Conservation (phyloP, 2,113 vertebrate species). For the Psilopsiagon aymara region DNA sequence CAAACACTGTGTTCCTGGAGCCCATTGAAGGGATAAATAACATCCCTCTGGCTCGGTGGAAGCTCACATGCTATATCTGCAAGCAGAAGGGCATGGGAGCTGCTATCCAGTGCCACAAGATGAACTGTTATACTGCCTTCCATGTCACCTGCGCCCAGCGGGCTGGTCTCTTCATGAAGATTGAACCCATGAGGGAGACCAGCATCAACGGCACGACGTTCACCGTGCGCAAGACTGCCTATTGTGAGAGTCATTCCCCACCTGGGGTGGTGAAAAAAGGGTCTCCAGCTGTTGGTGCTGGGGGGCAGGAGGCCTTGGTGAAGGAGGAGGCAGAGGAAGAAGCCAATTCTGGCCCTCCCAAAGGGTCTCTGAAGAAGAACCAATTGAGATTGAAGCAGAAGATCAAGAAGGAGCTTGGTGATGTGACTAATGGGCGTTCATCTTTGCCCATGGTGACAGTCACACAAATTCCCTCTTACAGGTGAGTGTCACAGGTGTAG, state of each 20-base stretch:
- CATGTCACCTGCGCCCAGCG: slow-evolving; percentile 96
- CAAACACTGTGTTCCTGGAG: slow-evolving; percentile 97
- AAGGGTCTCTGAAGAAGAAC: slow-evolving; percentile 77
- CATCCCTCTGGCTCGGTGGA: slow-evolving; percentile 95
- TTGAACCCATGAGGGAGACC: slow-evolving; percentile 94
- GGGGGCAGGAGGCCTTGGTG: slow-evolving; percentile 73
- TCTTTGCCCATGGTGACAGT: slow-evolving; percentile 80
- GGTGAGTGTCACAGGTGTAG: slow-evolving; percentile 74
- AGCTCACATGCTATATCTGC: slow-evolving; percentile 94
- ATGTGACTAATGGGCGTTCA: slow-evolving; percentile 50
- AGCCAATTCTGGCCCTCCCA: slow-evolving; percentile 15
- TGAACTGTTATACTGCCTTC: slow-evolving; percentile 98
- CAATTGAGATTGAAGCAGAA: slow-evolving; percentile 85
- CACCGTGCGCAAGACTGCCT: slow-evolving; percentile 95
- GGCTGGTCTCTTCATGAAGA: slow-evolving; percentile 97
- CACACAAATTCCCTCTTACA: slow-evolving; percentile 89
- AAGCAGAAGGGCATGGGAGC: slow-evolving; percentile 94
- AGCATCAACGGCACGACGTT: slow-evolving; percentile 91
- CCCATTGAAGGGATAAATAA: slow-evolving; percentile 93
- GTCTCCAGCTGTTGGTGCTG: neutral
- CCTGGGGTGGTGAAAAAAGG: slow-evolving; percentile 67
- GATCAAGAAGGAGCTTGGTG: slow-evolving; percentile 82
- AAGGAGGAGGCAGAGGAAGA: slow-evolving; percentile 77
- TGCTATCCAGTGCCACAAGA: slow-evolving; percentile 96
- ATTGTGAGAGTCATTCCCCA: slow-evolving; percentile 90